Percentiles rank a stretch among this genome's conserved stretches.
Conservation (phyloP, 2,888 invertebrate species). For the Cheilosia impressa region DNA sequence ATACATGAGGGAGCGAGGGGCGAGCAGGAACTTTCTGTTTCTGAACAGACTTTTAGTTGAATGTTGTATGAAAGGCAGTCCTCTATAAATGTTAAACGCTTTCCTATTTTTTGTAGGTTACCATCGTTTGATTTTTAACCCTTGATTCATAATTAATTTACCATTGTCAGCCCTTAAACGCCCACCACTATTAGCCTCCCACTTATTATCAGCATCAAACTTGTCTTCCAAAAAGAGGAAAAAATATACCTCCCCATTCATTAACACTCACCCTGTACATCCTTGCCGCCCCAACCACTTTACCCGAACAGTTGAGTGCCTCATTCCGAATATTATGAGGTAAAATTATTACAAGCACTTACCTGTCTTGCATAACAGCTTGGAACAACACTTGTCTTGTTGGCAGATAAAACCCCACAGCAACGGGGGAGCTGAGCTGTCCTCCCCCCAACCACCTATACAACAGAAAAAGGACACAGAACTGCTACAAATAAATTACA, state of each 20-base stretch:
- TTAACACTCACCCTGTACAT: conserved; percentile 59
- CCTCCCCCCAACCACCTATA: not conserved
- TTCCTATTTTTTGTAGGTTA: conserved; percentile 9
- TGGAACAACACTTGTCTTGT: conserved; percentile 58
- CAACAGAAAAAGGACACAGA: conserved; percentile 61
- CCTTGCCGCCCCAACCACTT: conserved; percentile 40
- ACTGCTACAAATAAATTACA: conserved; percentile 71
- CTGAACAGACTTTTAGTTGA: too few relatives aligned
- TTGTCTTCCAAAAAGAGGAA: conserved; percentile 10
- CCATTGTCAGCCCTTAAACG: conserved; percentile 70
- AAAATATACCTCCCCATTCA: conserved; percentile 46
- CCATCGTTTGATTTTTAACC: conserved; percentile 57
- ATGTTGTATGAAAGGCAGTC: conserved; percentile 11
- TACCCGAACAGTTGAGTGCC: conserved; percentile 60
- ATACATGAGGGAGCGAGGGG: not conserved
- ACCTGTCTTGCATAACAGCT: conserved; percentile 74
- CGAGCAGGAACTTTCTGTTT: too few relatives aligned
- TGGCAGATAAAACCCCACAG: not conserved
- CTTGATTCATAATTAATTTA: conserved; percentile 72
- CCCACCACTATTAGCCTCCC: conserved; percentile 65
- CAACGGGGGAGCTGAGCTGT: not conserved
- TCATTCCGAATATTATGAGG: conserved; percentile 73
- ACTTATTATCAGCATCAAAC: not conserved
- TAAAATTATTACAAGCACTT: conserved; percentile 75
- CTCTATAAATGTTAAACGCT: conserved; percentile 53